Evolutionary conservation across 2,888 invertebrate genomes (phyloP), one percentile per base, ranked within the genome.

Genomic region (Catonia carolina): DNA sequence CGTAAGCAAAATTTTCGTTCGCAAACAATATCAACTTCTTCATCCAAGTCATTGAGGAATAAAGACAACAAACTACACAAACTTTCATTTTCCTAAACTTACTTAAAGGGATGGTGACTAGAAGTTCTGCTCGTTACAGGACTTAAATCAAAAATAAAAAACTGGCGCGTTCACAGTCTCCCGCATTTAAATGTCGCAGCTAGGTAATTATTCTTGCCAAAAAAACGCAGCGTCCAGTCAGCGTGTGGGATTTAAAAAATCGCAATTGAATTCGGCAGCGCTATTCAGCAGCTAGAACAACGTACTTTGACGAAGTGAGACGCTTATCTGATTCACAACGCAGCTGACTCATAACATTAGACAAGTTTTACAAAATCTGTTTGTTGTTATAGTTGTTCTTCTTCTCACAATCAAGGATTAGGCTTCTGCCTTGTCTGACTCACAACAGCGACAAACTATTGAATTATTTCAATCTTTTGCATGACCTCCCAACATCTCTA

Each of bases 261-360:
- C 18, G 51, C 36, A 51, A 17, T 36, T 4, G 6, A 51, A 51
- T 35, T 35, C 36, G 10, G 51, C 36, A 51, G 51, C 36, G 51
- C 7, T 15, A 7, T 51, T 51, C 36, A 18, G 51, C 36, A 51
- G 36, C 51, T 51, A 51, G 51, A 36, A 51, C n/a, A n/a, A n/a
- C n/a, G n/a, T n/a, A n/a, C n/a, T n/a, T n/a, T n/a, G n/a, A n/a
- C n/a, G n/a, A n/a, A n/a, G n/a, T n/a, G n/a, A n/a, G n/a, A n/a
- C n/a, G n/a, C n/a, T n/a, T n/a, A n/a, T n/a, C n/a, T n/a, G n/a
- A n/a, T n/a, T n/a, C n/a, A n/a, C n/a, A n/a, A n/a, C n/a, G n/a
- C n/a, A n/a, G n/a, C n/a, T n/a, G n/a, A n/a, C n/a, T n/a, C n/a
- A n/a, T n/a, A n/a, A n/a, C n/a, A n/a, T n/a, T n/a, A n/a, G n/a